phyloP scores from a whole-genome alignment of 2,888 invertebrate genomes.

The Eucera pruinosa region DNA sequence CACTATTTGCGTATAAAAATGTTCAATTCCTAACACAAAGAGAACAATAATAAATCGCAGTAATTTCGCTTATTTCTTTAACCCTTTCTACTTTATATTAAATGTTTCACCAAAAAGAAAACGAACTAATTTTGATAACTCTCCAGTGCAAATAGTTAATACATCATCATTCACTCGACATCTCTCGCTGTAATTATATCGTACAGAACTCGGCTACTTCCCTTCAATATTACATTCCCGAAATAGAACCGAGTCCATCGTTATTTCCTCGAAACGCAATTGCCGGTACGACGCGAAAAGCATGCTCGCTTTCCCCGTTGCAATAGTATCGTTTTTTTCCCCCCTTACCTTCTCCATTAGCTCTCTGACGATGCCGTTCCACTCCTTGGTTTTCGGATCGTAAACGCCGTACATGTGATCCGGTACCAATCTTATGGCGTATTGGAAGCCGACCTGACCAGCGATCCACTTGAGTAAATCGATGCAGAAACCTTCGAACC shows the following conservation, averaged over 20 bases:
- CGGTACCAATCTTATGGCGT: constrained; percentile 92
- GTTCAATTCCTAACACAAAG: too few species aligned
- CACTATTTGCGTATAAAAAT: too few species aligned
- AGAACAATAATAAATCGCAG: too few species aligned
- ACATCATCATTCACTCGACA: too few species aligned
- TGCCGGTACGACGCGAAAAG: neutral
- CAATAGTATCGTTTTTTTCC: neutral
- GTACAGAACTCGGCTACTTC: too few species aligned
- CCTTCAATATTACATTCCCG: neutral
- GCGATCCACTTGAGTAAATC: constrained; percentile 94
- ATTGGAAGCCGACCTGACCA: constrained; percentile 94
- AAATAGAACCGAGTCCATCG: neutral
- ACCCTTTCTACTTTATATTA: too few species aligned
- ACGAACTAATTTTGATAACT: too few species aligned
- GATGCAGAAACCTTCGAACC: constrained; percentile 96
- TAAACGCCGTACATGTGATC: constrained; percentile 96
- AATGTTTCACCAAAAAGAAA: too few species aligned
- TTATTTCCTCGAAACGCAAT: neutral
- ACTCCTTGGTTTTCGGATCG: constrained; percentile 93
- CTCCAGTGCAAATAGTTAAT: too few species aligned
- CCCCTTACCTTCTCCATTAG: constrained; percentile 92
- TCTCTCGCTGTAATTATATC: neutral
- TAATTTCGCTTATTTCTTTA: too few species aligned
- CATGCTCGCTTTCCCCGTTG: neutral
- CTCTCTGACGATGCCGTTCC: constrained; percentile 96